Evolutionary conservation across 2,888 invertebrate genomes (phyloP).

Genomic region (Anorthoa munda): DNA sequence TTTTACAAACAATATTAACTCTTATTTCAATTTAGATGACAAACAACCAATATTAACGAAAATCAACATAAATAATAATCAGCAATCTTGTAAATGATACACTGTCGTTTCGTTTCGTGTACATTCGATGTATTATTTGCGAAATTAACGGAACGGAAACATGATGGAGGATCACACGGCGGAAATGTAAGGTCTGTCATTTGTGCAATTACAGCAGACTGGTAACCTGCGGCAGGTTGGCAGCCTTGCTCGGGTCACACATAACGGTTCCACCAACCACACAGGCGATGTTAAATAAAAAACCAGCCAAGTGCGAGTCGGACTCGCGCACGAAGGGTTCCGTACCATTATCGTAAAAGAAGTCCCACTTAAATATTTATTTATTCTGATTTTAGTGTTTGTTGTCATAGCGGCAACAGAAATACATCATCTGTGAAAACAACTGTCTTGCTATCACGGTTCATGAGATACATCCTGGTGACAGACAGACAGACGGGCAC

Average conservation of each 20-base stretch:
- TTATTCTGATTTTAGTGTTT: no score
- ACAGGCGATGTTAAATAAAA: constrained; percentile 49
- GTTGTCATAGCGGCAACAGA: no score
- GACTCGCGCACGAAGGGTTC: no score
- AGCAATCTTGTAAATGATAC: constrained; percentile 51
- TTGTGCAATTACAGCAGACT: constrained; percentile 59
- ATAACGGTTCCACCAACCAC: constrained; percentile 56
- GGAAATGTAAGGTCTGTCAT: constrained; percentile 68
- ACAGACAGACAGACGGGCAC: no score
- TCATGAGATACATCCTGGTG: no score
- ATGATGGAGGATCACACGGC: constrained; percentile 58
- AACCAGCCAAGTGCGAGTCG: no score
- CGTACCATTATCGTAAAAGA: no score
- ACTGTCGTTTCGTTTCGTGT: constrained; percentile 35
- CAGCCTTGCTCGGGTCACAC: constrained; percentile 47
- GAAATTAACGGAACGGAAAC: constrained; percentile 60
- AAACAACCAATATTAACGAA: constrained; percentile 37
- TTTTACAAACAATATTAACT: no score
- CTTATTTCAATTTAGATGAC: not conserved
- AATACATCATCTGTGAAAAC: no score
- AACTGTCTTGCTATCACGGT: no score
- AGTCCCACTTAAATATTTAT: no score
- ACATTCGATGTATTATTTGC: constrained; percentile 60
- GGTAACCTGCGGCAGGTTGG: not conserved
- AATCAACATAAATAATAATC: constrained; percentile 28